Base-by-base conservation (phyloP, 2,888 invertebrate species). In the Drosophila pseudotalamancana region DNA sequence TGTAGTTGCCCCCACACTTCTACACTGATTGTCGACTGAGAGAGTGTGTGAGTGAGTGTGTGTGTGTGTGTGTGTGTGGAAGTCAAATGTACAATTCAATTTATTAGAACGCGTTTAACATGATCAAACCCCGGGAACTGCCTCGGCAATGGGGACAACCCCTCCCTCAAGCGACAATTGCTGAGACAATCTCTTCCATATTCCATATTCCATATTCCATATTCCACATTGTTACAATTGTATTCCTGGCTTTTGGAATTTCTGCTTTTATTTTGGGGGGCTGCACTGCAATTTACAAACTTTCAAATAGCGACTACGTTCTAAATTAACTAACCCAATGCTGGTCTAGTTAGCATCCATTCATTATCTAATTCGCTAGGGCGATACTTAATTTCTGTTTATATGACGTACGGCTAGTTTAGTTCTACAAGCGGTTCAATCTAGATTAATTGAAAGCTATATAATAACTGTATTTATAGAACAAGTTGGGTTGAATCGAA, bases 11-110 rank as follows among this genome's bases (percentile, higher is more conserved):
- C 19, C 53, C 19, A n/a, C 11, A 8, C 39, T 12, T 3, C 49
- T n/a, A n/a, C 27, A 4, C 27, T 32, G 34, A 51, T 64, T 43
- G 23, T 14, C 35, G 35, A 34, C 8, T 8, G 19, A 12, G 2
- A 6, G 11, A 32, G 6, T 6, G 12, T n/a, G 1, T 6, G 12
- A 25, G 12, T 16, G 0, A 25, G 12, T 16, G 0, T 39, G 11
- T 39, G 3, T 31, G 9, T 35, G 23, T 48, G 23, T 53, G 12
- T 32, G 53, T 40, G 35, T 51, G 32, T 31, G 16, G 61, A 60
- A 72, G 85, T 87, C 88, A 86, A 85, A 86, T 77, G 88, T 87
- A 77, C 88, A 86, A 88, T 87, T 87, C 68, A 86, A 86, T 88
- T 86, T 87, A 87, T 86, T 87, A 83, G 86, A 87, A 72, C 83